Conservation (phyloP, 2,113 vertebrate genomes). For the Chlorodrepanis virens region DNA sequence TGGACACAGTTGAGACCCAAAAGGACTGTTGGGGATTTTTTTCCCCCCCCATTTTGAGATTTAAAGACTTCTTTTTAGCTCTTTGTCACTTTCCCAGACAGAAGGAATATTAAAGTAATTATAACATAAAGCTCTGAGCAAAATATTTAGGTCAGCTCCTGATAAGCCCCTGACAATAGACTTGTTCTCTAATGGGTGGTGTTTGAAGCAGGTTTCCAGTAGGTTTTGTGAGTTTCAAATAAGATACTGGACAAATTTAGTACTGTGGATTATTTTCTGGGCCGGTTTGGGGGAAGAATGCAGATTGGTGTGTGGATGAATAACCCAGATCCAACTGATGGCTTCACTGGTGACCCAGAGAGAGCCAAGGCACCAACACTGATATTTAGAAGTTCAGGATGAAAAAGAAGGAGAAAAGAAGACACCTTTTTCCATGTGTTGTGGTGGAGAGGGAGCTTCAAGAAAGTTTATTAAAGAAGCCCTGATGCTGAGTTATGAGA, state of each 20-base stretch:
- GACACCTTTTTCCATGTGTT: accelerated
- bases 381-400: not conserved
- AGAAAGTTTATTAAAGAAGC: not conserved
- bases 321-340: not conserved
- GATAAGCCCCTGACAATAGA: not conserved
- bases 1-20: not conserved
- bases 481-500: not conserved
- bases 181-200: not conserved
- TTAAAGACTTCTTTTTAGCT: not conserved
- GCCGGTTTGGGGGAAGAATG: not conserved
- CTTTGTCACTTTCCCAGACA: not conserved
- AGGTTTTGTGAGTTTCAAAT: not conserved
- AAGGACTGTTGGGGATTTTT: not conserved
- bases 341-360: not conserved
- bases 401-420: not conserved
- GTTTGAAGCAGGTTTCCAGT: not conserved
- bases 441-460: not conserved
- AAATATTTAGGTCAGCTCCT: not conserved
- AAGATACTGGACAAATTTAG: not conserved
- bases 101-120: not conserved
- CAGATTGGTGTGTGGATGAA: not conserved
- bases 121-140: not conserved
- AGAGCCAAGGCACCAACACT: accelerated
- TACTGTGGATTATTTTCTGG: not conserved
- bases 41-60: not conserved